Evolutionary conservation across 2,888 invertebrate species (phyloP), one percentile per base, ranked within the genome.

Genomic region (Aleiodes leptofemur): DNA sequence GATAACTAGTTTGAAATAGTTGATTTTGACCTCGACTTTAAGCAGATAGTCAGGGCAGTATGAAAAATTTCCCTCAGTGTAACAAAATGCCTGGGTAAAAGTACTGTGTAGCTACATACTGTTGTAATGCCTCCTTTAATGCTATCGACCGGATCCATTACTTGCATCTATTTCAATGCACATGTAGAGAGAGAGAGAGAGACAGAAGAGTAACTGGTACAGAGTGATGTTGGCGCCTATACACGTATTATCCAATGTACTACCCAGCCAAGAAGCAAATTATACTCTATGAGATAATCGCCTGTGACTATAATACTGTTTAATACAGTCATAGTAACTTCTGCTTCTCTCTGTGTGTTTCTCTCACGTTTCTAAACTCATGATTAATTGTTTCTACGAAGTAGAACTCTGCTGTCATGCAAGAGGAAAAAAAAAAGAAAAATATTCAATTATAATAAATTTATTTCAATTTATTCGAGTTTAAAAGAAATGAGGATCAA

Each of bases 231-330:
- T 86, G 86, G 86, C 86, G 86, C 84, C 86, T 83, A 77, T 66
- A 74, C 51, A 74, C 74, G 77, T 78, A 85, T 86, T 85, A 86
- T 83, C 81, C 85, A 85, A 86, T 86, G 78, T 81, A 81, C 74
- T 79, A 66, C 16, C 23, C 23, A 16, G 43, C 43, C 64, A 80
- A 64, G 64, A 64, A 61, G 79, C 80, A 80, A 83, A 84, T 84
- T 83, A 82, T 82, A 76, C 83, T 83, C 81, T 80, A 82, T 82
- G 81, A 79, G 78, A 80, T 84, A 85, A 85, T 84, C 82, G 82
- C 72, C 76, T 77, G 77, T 78, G 76, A 79, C 78, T 73, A 74
- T 34, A 64, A 61, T 78, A 69, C 77, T 73, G 66, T 59, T 23
- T 23, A 14, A 57, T 61, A 57, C 48, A 38, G 48, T 50, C 51